Evolutionary conservation across 2,888 invertebrate genomes (phyloP).

Genomic region (Coleophora deauratella): DNA sequence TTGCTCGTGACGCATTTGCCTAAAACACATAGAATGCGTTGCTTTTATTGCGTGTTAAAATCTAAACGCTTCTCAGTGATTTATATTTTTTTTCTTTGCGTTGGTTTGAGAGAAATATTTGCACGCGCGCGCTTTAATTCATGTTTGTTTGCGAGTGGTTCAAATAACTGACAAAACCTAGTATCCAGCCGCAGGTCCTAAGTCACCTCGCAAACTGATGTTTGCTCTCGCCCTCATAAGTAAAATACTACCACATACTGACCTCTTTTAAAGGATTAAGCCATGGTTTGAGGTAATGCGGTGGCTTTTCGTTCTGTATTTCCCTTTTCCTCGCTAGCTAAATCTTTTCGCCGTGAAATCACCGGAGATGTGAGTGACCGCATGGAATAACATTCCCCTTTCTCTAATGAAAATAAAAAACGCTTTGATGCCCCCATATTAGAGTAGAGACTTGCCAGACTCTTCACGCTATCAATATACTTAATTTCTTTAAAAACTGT

Average conservation of each 20-base stretch:
- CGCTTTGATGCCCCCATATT: too few relatives aligned
- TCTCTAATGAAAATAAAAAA: conserved; percentile 29
- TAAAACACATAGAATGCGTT: conserved; percentile 28
- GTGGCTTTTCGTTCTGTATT: conserved; percentile 33
- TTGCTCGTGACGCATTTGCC: conserved; percentile 13
- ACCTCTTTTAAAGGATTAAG: conserved; percentile 48
- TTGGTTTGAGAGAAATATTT: conserved; percentile 50
- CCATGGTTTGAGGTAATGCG: conserved; percentile 52
- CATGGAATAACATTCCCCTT: conserved; percentile 23
- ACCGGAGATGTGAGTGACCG: conserved; percentile 24
- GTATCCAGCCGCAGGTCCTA: conserved; percentile 47
- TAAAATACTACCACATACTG: conserved; percentile 24
- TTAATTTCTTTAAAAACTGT: too few relatives aligned
- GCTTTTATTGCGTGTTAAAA: conserved; percentile 34
- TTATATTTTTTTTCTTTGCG: conserved; percentile 40
- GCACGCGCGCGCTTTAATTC: conserved; percentile 24
- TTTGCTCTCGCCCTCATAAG: conserved; percentile 33
- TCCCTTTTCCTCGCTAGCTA: conserved; percentile 45
- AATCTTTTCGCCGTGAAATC: conserved; percentile 45
- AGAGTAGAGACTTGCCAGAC: too few relatives aligned
- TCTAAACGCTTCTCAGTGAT: conserved; percentile 32
- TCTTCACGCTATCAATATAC: too few relatives aligned
- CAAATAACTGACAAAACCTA: conserved; percentile 55
- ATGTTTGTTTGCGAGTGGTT: conserved; percentile 52
- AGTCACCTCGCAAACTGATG: conserved; percentile 27